Conservation (phyloP, 2,113 vertebrate species). For the Notarius lentiginosus region DNA sequence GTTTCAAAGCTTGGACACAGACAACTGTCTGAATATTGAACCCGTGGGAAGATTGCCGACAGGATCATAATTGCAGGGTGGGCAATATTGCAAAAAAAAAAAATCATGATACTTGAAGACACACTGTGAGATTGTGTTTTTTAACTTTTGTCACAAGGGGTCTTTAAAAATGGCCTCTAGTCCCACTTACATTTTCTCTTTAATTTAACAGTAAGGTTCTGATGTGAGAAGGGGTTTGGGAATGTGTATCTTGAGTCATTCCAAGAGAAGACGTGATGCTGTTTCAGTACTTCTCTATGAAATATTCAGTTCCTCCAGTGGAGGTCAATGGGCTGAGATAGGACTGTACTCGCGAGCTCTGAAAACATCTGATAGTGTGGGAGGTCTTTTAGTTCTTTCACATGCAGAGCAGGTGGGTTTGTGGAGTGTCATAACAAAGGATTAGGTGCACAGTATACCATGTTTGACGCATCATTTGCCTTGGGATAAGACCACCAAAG, state of each 20-base stretch:
- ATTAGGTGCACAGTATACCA: conserved; percentile 7
- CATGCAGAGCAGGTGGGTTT: conserved; percentile 31
- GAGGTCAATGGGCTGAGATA: not conserved
- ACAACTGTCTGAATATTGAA: not conserved
- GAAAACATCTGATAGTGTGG: not conserved
- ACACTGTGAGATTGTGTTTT: not conserved
- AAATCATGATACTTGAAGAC: not conserved
- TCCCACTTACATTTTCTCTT: not conserved
- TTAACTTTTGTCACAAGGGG: not conserved
- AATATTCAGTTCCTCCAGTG: conserved; percentile 15
- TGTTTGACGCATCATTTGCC: conserved; percentile 22
- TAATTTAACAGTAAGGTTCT: not conserved
- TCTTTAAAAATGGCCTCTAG: not conserved
- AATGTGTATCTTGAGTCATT: not conserved
- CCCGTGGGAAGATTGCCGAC: not conserved
- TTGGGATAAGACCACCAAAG: conserved; percentile 34
- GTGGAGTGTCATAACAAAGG: conserved; percentile 33
- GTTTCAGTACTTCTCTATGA: not conserved
- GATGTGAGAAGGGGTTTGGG: not conserved
- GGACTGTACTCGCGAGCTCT: not conserved
- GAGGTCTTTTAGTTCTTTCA: conserved; percentile 11
- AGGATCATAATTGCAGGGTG: not conserved
- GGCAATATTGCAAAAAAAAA: not conserved
- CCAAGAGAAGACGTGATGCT: not conserved
- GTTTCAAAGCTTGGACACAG: not conserved